Evolutionary conservation across 2,888 invertebrate species (phyloP), one percentile per base, ranked within the genome.

Genomic region (Epiblema foenella): DNA sequence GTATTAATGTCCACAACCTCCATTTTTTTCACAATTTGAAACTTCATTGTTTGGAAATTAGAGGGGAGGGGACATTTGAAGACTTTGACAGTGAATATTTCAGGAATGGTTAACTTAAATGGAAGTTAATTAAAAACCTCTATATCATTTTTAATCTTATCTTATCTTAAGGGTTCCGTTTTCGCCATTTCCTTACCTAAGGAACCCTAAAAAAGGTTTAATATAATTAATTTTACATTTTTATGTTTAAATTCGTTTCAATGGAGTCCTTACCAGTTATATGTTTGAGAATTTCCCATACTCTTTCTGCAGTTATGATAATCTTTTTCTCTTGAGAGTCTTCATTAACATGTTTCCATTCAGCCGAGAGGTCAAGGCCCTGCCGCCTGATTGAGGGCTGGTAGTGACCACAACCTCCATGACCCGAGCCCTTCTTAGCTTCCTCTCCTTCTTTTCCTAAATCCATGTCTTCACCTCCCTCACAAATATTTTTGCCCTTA

Each of bases 331-430:
- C 99, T 90, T 99, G 99, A 8, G 98, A 97, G 83, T 99, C 99
- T 93, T 99, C 99, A 90, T 99, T 99, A 0, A 98, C 96, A 87
- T 99, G 97, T 90, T 98, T 99, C 99, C 99, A 99, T 90, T 99
- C 99, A 0, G 99, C 99, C 0, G 97, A 96, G 54, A 99, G 94
- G 81, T 99, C 99, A 57, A 99, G 93, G 0, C 99, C 99, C 49
- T 95, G 95, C 71, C 99, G 94, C 73, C 98, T 94, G 65, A 99
- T 97, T 68, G 96, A 97, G 0, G 99, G 99, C 86, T 99, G 99
- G 84, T 98, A 99, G 78, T 99, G 96, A 79, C 99, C 99, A 91
- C 99, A 99, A 82, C 99, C 99, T 66, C 99, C 99, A 85, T 99
- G 98, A 0, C 95, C 95, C 9, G 94, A 90, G 17, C 95, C 95